Base-by-base conservation (phyloP, 2,113 vertebrate species). In the Ophiodon elongatus region DNA sequence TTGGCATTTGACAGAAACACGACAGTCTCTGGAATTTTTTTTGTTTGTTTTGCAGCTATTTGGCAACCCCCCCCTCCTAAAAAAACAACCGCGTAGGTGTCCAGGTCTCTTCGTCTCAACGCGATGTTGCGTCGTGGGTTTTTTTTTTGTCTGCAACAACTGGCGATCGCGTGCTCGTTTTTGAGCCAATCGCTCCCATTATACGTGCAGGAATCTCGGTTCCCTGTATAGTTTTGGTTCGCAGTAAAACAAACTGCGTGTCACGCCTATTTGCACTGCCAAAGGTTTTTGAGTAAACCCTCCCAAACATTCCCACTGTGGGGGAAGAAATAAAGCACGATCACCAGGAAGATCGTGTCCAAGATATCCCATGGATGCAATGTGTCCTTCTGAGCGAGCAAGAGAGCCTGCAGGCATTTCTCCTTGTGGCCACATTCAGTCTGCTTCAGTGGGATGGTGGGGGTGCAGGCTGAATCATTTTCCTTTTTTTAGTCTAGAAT, bases 401-500 rank as follows among this genome's bases (percentile, higher is more conserved):
- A n/a, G n/a, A n/a, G 1, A 6, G n/a, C 7, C 59, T 35, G 13
- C 56, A 66, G 65, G 19, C 43, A 15, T 2, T 35, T 29, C 41
- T 76, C 54, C 17, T 4, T 75, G 65, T 21, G 45, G 15, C 47
- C 27, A 7, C 64, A 45, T 65, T 31, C 21, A 13, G 5, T 57
- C n/a, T 69, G 64, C 65, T 19, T 41, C 21, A 68, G 39, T 37
- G 59, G 35, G 37, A n/a, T n/a, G 13, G 14, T 0, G 14, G 13
- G 41, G 41, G 41, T 33, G 50, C 54, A 52, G 41, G 37, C 31
- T 71, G 66, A 75, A 70, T 75, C 11, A 37, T 31, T 76, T 29
- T 54, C n/a, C n/a, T n/a, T n/a, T n/a, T 85, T 70, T 21, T 21
- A 66, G 52, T 77, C 67, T 73, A 65, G 68, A 27, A 57, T 64